These are phyloP conservation scores for Drosophila obscura DNA, from an alignment of 1,140 invertebrate genomes.

Conservation along the genomic window DNA sequence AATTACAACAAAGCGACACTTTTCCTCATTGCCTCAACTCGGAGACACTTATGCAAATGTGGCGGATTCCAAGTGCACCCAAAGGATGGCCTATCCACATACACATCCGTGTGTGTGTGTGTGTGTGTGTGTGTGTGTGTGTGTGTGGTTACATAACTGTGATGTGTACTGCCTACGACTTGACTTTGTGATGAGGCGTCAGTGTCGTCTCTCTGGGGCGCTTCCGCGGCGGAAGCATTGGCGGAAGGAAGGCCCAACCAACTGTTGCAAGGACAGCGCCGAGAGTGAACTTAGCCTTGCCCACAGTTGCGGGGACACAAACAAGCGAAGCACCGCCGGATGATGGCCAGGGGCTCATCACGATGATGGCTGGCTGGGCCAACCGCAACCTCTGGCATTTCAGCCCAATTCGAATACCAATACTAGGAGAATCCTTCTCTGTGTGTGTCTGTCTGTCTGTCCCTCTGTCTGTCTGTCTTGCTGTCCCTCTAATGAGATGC, in stretches of 20 bases:
- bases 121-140: too few species aligned
- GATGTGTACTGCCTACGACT: conserved; percentile 31
- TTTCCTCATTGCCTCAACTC: conserved; percentile 45
- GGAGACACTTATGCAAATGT: conserved; percentile 59
- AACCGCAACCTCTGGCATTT: conserved; percentile 53
- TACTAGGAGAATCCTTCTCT: conserved; percentile 26
- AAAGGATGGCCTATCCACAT: conserved; percentile 1
- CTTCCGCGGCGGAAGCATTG: not conserved
- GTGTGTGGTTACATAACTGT: not conserved
- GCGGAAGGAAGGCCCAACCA: conserved; percentile 33
- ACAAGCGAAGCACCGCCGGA: conserved; percentile 11
- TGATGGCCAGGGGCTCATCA: conserved; percentile 6
- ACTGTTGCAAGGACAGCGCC: conserved; percentile 20
- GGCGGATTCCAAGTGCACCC: conserved; percentile 17
- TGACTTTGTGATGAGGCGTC: conserved; percentile 49
- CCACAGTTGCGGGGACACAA: conserved; percentile 53
- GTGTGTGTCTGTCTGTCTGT: not conserved
- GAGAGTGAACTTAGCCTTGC: conserved; percentile 29
- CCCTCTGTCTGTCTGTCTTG: conserved; percentile 20
- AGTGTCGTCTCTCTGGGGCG: conserved; percentile 5
- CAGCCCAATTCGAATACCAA: conserved; percentile 41
- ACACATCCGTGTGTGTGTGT: not conserved
- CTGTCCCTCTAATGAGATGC: conserved; percentile 67
- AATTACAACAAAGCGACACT: conserved; percentile 63
- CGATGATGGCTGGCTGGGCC: not conserved